Percentiles rank a stretch among this genome's conserved stretches.
Conservation (phyloP, 1,140 invertebrate genomes). For the Pseudomyrmex concolor region DNA sequence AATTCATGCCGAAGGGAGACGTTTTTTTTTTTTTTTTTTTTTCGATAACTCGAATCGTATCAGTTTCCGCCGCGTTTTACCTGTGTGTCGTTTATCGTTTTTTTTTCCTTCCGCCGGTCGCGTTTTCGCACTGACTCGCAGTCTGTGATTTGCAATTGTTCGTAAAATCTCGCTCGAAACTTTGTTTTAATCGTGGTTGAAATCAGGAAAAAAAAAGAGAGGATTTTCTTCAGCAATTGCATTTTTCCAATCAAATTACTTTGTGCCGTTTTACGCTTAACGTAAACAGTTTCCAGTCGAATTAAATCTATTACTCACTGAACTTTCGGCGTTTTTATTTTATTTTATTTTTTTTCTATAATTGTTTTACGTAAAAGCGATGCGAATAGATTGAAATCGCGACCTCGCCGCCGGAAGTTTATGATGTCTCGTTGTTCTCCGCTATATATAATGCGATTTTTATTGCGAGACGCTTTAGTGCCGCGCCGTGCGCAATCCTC, state of each 20-base stretch:
- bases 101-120: neutral
- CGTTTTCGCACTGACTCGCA: neutral
- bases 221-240: neutral
- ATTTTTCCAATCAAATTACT: neutral
- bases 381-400: conserved; percentile 30
- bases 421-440: conserved; percentile 33
- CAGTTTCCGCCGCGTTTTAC: conserved; percentile 25
- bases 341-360: conserved; percentile 14
- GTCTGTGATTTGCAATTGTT: neutral
- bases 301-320: neutral
- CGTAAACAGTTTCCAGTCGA: neutral
- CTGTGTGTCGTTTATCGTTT: neutral
- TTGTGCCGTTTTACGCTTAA: neutral
- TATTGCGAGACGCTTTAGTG: conserved; percentile 38
- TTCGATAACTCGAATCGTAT: conserved; percentile 27
- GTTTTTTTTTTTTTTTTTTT: conserved; percentile 1
- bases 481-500: neutral
- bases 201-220: too few relatives aligned
- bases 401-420: conserved; percentile 38
- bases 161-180: neutral
- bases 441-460: conserved; percentile 38
- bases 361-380: conserved; percentile 1
- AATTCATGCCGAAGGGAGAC: conserved; percentile 68
- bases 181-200: too few relatives aligned
- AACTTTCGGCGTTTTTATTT: neutral